A percentile compares a stretch with the other conserved stretches of the same genome.
These are phyloP conservation scores for Galerucella pusilla DNA, from an alignment of 2,888 invertebrate species.

Conservation along the genomic window DNA sequence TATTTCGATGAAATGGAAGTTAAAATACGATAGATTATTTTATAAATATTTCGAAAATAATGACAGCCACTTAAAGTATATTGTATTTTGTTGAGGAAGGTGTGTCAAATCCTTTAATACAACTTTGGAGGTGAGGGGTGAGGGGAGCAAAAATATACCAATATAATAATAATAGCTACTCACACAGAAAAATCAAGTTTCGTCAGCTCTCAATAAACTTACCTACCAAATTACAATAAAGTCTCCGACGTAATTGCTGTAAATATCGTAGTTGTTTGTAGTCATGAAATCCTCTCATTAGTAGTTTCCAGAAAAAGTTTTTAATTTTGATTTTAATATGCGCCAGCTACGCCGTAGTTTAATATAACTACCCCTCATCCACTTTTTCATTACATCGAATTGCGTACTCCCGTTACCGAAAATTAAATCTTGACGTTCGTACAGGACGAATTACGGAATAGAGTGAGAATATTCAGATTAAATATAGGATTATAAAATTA, in stretches of 20 bases:
- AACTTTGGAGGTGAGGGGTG: no score
- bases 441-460: background rate
- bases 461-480: background rate
- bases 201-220: background rate
- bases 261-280: background rate
- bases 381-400: slow-evolving; percentile 1
- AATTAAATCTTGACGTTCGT: background rate
- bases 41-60: no score
- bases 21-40: no score
- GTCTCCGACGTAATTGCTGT: background rate
- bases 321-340: slow-evolving; percentile 8
- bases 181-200: background rate
- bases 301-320: background rate
- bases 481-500: background rate
- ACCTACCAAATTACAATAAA: background rate
- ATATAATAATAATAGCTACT: no score
- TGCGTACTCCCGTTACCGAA: background rate
- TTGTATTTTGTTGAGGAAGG: no score
- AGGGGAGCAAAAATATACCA: no score
- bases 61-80: no score
- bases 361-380: background rate
- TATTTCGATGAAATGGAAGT: no score
- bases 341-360: background rate
- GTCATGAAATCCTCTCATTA: background rate
- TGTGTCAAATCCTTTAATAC: no score